A percentile compares a stretch with the other conserved stretches of the same genome.
phyloP scores from a whole-genome alignment of 2,888 invertebrate species.

The Lissonota sp. region DNA sequence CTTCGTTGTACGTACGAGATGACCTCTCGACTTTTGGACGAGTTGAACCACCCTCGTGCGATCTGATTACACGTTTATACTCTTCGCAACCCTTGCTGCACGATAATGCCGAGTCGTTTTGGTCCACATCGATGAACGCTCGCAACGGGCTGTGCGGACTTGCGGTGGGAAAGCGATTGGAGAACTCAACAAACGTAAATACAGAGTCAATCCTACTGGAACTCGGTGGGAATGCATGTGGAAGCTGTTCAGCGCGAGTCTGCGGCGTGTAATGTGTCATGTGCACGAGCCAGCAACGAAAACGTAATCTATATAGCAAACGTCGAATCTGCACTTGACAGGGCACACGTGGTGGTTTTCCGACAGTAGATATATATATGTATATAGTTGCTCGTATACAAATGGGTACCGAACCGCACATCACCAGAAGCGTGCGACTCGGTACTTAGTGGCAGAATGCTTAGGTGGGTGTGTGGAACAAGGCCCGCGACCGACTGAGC shows the following conservation, averaged over 20 bases:
- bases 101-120: slow-evolving; percentile 22
- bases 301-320: slow-evolving; percentile 52
- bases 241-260: slow-evolving; percentile 12
- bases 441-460: slow-evolving; percentile 51
- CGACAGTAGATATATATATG: slow-evolving; percentile 57
- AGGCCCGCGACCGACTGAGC: slow-evolving; percentile 21
- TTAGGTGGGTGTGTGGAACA: slow-evolving; percentile 34
- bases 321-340: slow-evolving; percentile 75
- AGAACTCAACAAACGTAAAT: slow-evolving; percentile 19
- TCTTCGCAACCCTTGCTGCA: slow-evolving; percentile 42
- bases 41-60: slow-evolving; percentile 32
- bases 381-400: not conserved
- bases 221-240: slow-evolving; percentile 10
- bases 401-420: slow-evolving; percentile 41
- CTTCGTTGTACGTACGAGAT: slow-evolving; percentile 10
- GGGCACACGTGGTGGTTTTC: slow-evolving; percentile 75
- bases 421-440: slow-evolving; percentile 44
- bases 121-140: slow-evolving; percentile 42
- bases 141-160: slow-evolving; percentile 22
- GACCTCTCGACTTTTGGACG: slow-evolving; percentile 65
- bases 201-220: slow-evolving; percentile 22
- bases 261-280: slow-evolving; percentile 73
- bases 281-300: slow-evolving; percentile 70
- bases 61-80: slow-evolving; percentile 4
- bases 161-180: slow-evolving; percentile 42